Conservation (phyloP, 1,140 invertebrate genomes). For the Physella acuta region DNA sequence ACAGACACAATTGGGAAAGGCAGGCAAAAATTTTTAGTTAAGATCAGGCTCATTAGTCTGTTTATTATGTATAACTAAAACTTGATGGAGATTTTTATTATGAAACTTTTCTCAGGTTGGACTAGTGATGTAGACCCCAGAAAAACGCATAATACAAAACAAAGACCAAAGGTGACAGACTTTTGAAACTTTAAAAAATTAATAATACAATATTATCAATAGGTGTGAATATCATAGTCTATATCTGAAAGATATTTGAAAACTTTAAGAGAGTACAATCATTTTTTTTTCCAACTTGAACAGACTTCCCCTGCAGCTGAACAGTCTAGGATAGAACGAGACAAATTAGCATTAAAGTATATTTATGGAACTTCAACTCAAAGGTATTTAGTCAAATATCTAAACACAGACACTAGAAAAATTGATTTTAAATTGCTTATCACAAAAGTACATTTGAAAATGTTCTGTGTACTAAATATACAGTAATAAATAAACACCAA, state of each 20-base stretch:
- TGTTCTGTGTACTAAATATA: too few species aligned
- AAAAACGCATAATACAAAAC: conserved; percentile 31
- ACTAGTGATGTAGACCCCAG: conserved; percentile 54
- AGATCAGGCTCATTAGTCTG: too few species aligned
- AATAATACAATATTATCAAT: background rate
- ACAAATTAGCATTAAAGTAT: conserved; percentile 52
- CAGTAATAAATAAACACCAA: too few species aligned
- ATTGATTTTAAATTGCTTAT: too few species aligned
- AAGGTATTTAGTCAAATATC: conserved; percentile 50
- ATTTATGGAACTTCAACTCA: conserved; percentile 56
- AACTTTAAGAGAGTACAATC: background rate
- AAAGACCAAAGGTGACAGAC: conserved; percentile 41
- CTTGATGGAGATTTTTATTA: too few species aligned
- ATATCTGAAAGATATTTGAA: too few species aligned
- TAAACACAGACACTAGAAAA: too few species aligned
- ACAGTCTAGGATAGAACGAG: conserved; percentile 30
- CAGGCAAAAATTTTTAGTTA: too few species aligned
- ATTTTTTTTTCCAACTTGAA: background rate
- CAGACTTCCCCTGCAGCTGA: conserved; percentile 11
- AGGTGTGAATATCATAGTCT: too few species aligned
- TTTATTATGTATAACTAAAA: too few species aligned
- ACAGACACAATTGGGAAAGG: too few species aligned
- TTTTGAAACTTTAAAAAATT: background rate
- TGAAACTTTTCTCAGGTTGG: conserved; percentile 52
- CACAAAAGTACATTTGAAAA: too few species aligned